Conservation (phyloP, 2,888 invertebrate genomes). For the Muscina levida region DNA sequence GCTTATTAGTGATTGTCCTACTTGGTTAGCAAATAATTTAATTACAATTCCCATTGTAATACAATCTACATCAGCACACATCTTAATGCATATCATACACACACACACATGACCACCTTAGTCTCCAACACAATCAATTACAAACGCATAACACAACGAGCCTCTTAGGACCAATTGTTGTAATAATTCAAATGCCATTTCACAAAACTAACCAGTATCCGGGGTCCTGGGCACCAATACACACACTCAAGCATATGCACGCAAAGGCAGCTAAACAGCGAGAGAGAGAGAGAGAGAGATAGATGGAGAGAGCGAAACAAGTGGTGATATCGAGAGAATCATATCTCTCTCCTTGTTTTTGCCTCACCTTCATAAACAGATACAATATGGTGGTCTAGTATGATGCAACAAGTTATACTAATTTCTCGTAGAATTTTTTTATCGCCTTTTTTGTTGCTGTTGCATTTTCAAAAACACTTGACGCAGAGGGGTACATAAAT, state of each 20-base stretch:
- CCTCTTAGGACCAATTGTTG: conserved; percentile 56
- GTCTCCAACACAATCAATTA: conserved; percentile 50
- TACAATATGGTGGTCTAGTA: conserved; percentile 6
- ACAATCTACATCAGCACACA: not conserved
- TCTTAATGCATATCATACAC: not conserved
- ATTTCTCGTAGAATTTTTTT: conserved; percentile 27
- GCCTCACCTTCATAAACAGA: not conserved
- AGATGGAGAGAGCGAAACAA: not conserved
- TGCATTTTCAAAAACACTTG: conserved; percentile 54
- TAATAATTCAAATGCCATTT: conserved; percentile 60
- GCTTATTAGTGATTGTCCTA: conserved; percentile 20
- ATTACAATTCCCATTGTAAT: conserved; percentile 27
- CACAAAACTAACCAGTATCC: conserved; percentile 28
- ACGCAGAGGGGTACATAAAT: conserved; percentile 50
- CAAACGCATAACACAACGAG: conserved; percentile 46
- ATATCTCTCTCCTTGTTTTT: too few species aligned
- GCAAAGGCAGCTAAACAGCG: not conserved
- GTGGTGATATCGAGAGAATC: too few species aligned
- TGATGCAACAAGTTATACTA: conserved; percentile 62
- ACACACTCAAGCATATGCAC: not conserved
- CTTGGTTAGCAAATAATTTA: conserved; percentile 32
- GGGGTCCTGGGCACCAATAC: not conserved
- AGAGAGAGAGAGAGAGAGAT: not conserved
- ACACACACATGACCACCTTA: conserved; percentile 2
- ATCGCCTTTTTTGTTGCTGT: not conserved